Evolutionary conservation across 2,888 invertebrate genomes (phyloP).

Genomic region (Thymelicus acteon): DNA sequence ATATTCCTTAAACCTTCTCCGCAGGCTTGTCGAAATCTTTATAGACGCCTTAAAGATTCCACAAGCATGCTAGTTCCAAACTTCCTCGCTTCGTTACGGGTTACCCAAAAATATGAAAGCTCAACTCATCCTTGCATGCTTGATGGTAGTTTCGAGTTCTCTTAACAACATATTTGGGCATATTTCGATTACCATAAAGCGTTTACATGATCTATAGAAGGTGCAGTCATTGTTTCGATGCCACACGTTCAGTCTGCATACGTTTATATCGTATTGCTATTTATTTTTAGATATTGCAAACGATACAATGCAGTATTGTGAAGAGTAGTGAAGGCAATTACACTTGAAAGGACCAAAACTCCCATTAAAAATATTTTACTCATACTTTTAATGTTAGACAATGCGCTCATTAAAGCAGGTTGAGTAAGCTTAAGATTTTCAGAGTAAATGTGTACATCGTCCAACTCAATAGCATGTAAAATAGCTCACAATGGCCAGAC

Average conservation of each 20-base stretch:
- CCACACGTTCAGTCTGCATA: slow-evolving; percentile 26
- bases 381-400: slow-evolving; percentile 30
- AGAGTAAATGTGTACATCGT: slow-evolving; percentile 51
- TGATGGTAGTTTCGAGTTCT: slow-evolving; percentile 79
- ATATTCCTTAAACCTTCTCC: slow-evolving; percentile 65
- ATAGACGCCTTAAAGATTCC: slow-evolving; percentile 73
- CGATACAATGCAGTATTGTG: slow-evolving; percentile 23
- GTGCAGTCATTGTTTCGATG: slow-evolving; percentile 69
- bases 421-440: slow-evolving; percentile 41
- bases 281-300: slow-evolving; percentile 32
- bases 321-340: slow-evolving; percentile 14
- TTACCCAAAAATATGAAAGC: slow-evolving; percentile 77
- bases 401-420: slow-evolving; percentile 36
- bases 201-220: slow-evolving; percentile 79
- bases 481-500: slow-evolving; percentile 80
- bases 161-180: slow-evolving; percentile 84
- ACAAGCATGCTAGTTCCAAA: slow-evolving; percentile 70
- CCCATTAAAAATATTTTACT: slow-evolving; percentile 20
- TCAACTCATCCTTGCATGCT: slow-evolving; percentile 83
- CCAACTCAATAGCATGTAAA: slow-evolving; percentile 73
- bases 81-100: slow-evolving; percentile 73
- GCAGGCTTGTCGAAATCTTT: slow-evolving; percentile 71
- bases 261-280: slow-evolving; percentile 24
- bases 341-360: slow-evolving; percentile 6
- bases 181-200: slow-evolving; percentile 85